These are phyloP conservation scores for Rhinoderma darwinii DNA, from an alignment of 2,113 vertebrate species.

Conservation along the genomic window DNA sequence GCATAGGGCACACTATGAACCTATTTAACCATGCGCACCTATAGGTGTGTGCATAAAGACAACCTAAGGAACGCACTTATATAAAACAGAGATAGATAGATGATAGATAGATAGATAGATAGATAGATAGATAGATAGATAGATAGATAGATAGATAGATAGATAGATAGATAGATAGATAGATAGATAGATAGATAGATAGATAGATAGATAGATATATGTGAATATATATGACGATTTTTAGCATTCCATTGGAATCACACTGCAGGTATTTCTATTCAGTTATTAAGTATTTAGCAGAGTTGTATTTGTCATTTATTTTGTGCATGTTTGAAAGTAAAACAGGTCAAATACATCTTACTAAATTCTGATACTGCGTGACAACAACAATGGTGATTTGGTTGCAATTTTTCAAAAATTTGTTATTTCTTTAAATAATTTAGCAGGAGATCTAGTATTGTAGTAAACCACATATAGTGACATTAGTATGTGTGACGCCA, in stretches of 20 bases:
- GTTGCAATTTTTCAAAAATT: too few relatives aligned
- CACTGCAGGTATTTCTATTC: too few relatives aligned
- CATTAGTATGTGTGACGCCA: neutral
- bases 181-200: constrained; percentile 27
- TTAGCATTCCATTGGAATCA: too few relatives aligned
- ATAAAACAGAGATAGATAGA: neutral
- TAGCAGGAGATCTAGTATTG: neutral
- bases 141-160: constrained; percentile 21
- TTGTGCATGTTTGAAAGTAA: too few relatives aligned
- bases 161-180: constrained; percentile 11
- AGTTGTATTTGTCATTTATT: too few relatives aligned
- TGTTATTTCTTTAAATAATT: too few relatives aligned
- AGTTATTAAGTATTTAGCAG: too few relatives aligned
- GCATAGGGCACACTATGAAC: neutral
- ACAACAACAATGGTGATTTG: too few relatives aligned
- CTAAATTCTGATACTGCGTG: too few relatives aligned
- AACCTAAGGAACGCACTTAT: neutral
- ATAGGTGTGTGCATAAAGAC: too few relatives aligned
- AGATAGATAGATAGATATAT: neutral
- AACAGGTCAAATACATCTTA: too few relatives aligned
- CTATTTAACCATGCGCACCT: neutral
- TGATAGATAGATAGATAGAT: constrained; percentile 16
- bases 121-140: neutral
- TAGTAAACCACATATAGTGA: neutral
- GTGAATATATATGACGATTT: neutral